Conservation (phyloP, 2,888 invertebrate species). For the Ctenicera cuprea region DNA sequence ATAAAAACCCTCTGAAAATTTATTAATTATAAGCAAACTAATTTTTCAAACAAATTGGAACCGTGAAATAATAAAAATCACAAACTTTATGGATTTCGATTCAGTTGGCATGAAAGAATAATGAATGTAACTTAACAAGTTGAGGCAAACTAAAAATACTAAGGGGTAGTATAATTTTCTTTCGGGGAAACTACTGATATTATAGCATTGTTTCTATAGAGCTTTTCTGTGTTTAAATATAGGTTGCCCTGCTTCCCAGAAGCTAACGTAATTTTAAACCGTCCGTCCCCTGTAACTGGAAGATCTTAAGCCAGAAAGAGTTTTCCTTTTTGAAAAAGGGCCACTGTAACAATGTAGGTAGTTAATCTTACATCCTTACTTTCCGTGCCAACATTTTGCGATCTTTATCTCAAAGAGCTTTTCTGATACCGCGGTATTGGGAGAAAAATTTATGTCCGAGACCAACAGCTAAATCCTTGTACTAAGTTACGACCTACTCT, state of each 20-base stretch:
- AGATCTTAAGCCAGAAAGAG: conserved; percentile 16
- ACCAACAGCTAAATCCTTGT: conserved; percentile 53
- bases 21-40: too few relatives aligned
- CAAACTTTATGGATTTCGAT: too few relatives aligned
- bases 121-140: too few relatives aligned
- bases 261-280: not conserved
- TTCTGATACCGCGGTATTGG: conserved; percentile 54
- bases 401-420: conserved; percentile 53
- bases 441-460: conserved; percentile 54
- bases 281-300: not conserved
- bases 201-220: not conserved
- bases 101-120: too few relatives aligned
- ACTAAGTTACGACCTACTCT: conserved; percentile 54
- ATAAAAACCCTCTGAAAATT: too few relatives aligned
- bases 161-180: too few relatives aligned
- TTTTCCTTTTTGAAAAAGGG: conserved; percentile 25
- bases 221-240: not conserved
- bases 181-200: too few relatives aligned
- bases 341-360: conserved; percentile 41
- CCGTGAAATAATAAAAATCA: too few relatives aligned
- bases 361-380: conserved; percentile 47
- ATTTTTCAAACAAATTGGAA: too few relatives aligned
- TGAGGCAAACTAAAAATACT: too few relatives aligned
- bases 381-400: conserved; percentile 52
- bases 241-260: too few relatives aligned